Conservation (phyloP, 2,797 vertebrate genomes). For the Anolis apletophallus region DNA sequence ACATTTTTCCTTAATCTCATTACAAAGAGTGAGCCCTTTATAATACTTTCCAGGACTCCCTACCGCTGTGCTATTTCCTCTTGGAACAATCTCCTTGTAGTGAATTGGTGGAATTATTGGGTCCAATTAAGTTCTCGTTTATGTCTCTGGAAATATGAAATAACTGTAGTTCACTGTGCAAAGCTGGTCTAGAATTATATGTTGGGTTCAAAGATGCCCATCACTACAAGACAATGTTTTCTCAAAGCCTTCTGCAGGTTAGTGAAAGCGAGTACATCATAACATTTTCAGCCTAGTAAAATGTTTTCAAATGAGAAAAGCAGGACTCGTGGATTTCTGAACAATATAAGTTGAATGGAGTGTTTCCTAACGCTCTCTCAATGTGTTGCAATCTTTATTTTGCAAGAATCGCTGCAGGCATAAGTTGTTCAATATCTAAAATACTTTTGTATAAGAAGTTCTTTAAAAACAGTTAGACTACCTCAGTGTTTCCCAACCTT, state of each 20-base stretch:
- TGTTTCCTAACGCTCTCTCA: neutral
- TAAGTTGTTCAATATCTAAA: neutral
- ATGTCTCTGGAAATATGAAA: conserved; percentile 65
- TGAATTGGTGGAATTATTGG: conserved; percentile 71
- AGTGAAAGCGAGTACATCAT: conserved; percentile 32
- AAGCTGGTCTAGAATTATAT: conserved; percentile 46
- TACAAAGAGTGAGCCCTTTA: conserved; percentile 64
- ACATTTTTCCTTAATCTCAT: conserved; percentile 75
- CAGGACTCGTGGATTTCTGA: neutral
- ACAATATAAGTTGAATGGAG: neutral
- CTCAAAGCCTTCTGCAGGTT: conserved; percentile 2
- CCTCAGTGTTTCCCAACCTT: too few relatives aligned
- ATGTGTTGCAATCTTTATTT: neutral
- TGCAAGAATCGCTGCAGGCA: neutral
- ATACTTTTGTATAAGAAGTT: neutral
- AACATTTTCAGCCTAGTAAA: neutral
- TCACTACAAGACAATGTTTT: conserved; percentile 53
- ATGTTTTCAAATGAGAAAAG: neutral
- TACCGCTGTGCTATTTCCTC: conserved; percentile 75
- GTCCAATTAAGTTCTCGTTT: conserved; percentile 69
- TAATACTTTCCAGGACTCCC: conserved; percentile 77
- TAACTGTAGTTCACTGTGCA: conserved; percentile 64
- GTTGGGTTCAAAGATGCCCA: conserved; percentile 58
- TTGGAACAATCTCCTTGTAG: conserved; percentile 72
- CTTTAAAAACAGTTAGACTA: neutral